Conservation (phyloP, 2,888 invertebrate genomes). For the Agrochola lychnidis region DNA sequence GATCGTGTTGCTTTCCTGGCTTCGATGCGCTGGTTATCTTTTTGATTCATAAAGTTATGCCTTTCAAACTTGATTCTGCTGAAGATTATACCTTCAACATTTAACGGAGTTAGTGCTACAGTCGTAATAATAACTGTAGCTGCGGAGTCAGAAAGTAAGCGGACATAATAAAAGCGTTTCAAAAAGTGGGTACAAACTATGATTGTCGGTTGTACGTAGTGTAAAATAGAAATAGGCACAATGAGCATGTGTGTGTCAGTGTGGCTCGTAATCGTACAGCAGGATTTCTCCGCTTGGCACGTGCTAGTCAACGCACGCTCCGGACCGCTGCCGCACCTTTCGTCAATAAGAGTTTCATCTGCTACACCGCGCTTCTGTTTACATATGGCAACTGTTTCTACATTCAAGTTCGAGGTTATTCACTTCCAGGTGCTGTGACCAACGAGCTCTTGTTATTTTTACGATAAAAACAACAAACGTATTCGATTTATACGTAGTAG, state of each 20-base stretch:
- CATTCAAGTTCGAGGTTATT: constrained; percentile 89
- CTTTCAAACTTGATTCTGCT: constrained; percentile 30
- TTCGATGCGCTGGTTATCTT: constrained; percentile 62
- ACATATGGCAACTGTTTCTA: constrained; percentile 79
- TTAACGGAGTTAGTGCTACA: constrained; percentile 1
- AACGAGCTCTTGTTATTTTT: constrained; percentile 51
- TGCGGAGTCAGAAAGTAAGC: constrained; percentile 53
- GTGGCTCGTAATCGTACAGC: constrained; percentile 65
- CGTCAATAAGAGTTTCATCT: constrained; percentile 83
- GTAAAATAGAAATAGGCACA: constrained; percentile 66
- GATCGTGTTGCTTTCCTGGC: constrained; percentile 75
- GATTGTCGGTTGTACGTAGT: constrained; percentile 63
- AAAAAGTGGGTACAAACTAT: constrained; percentile 67
- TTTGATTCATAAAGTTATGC: constrained; percentile 65
- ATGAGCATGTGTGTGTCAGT: constrained; percentile 67
- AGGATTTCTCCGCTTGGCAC: constrained; percentile 81
- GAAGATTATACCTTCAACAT: constrained; percentile 20
- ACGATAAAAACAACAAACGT: constrained; percentile 40
- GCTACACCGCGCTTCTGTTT: constrained; percentile 81
- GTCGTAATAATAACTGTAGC: constrained; percentile 44
- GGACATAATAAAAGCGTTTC: constrained; percentile 39
- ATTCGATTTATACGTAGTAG: constrained; percentile 17
- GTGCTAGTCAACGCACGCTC: constrained; percentile 77
- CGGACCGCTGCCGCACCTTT: constrained; percentile 78
- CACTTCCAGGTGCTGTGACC: constrained; percentile 65